A percentile compares a stretch with the other conserved stretches of the same genome.
Conservation (phyloP, 92 coral and sea anemone species). For the Heteractis magnifica region DNA sequence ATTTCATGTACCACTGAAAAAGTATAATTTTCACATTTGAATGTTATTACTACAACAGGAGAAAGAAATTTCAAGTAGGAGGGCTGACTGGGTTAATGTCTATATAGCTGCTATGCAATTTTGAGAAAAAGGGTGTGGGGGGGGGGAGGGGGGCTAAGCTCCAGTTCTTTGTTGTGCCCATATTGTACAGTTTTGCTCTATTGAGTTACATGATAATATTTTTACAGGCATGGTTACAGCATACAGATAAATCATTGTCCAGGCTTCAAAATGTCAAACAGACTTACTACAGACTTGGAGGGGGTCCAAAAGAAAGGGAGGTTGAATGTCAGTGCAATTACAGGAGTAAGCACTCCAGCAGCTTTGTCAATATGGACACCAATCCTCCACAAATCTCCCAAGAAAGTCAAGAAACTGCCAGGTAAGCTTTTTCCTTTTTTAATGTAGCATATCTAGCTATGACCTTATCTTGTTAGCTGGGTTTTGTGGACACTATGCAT, state of each 20-base stretch:
- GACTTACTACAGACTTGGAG: constrained; percentile 67
- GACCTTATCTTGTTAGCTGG: no score
- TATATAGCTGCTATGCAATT: no score
- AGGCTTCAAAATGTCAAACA: constrained; percentile 74
- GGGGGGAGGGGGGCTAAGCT: no score
- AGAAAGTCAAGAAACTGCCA: constrained; percentile 66
- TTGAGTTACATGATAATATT: neutral
- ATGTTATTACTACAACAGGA: no score
- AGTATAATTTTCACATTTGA: no score
- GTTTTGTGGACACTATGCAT: no score
- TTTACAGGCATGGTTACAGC: constrained; percentile 65
- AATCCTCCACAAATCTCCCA: constrained; percentile 66
- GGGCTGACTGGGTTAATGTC: no score
- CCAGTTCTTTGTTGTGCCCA: neutral
- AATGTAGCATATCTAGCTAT: no score
- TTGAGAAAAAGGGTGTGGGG: neutral
- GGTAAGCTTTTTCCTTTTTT: constrained; percentile 19
- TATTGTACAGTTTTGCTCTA: neutral
- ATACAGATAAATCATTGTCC: constrained; percentile 71
- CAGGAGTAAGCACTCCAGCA: constrained; percentile 59
- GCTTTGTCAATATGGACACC: constrained; percentile 58
- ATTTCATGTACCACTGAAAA: no score
- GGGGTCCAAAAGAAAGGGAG: constrained; percentile 81
- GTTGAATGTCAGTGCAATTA: constrained; percentile 73
- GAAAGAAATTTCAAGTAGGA: no score